Base-by-base conservation (phyloP, 2,888 invertebrate species). In the Habrosyne pyritoides region DNA sequence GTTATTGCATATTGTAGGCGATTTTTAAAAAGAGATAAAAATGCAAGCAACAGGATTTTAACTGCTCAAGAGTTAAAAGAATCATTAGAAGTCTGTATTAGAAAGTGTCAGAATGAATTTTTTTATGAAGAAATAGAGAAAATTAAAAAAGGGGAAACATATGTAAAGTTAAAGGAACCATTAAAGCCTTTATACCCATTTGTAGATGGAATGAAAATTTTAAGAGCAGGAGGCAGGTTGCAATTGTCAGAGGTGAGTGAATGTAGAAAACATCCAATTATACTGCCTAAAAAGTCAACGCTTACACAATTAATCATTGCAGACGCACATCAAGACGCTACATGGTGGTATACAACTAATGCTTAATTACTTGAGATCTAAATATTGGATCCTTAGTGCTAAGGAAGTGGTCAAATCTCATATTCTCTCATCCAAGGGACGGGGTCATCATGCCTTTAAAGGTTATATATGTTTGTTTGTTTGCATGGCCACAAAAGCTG, bases 221-320 rank as follows among this genome's bases (percentile, higher is more conserved):
- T 74, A 42, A 67, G 69, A 62, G 71, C 73, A 22, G 66, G 69
- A 46, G 70, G 71, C 21, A 53, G 69, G 12, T 33, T 73, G 10
- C 56, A 60, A 30, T 30, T 60, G n/a, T 56, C 69, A 28, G 26
- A 57, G 22, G n/a, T 67, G 14, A 12, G 47, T 14, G 50, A 55
- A 5, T 33, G 61, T 1, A 54, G 24, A 14, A 66, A 67, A 48
- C 64, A 71, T 53, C 69, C 69, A 1, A 60, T 68, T 5, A 63
- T 76, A 28, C 24, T 76, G 21, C 63, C 64, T 0, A 59, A 60
- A 22, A 57, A 63, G 6, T 61, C 58, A 7, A 54, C 53, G 8
- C 22, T 78, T 0, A 64, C 65, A 26, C 53, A 53, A 6, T 49
- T 72, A 1, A 53, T 75, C 1, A n/a, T 73, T 21, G 53, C 55